Evolutionary conservation across 2,888 invertebrate genomes (phyloP).

Genomic region (Dusona sp.): DNA sequence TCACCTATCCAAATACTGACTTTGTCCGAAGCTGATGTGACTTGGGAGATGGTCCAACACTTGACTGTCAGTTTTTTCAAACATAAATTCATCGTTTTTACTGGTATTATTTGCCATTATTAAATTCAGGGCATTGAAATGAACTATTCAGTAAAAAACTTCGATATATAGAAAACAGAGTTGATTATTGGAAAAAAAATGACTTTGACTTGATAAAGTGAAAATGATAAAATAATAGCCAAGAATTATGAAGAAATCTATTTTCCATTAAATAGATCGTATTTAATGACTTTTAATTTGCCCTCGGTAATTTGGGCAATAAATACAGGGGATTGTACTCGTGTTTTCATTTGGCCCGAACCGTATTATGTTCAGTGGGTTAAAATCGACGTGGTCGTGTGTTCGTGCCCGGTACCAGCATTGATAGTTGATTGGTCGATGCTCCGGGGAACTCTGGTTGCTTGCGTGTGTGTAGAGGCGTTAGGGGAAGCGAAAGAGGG

Average conservation of each 20-base stretch:
- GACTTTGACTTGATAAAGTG: background rate
- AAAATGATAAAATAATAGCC: background rate
- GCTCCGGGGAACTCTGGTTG: constrained; percentile 16
- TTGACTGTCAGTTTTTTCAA: too few species aligned
- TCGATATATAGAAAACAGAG: background rate
- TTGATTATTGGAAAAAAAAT: background rate
- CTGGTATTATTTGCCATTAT: too few species aligned
- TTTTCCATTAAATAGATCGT: constrained; percentile 28
- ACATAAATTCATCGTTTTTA: too few species aligned
- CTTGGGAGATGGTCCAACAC: too few species aligned
- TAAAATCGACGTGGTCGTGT: constrained; percentile 18
- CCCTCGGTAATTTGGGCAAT: background rate
- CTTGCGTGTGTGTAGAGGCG: background rate
- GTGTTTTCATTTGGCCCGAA: constrained; percentile 7
- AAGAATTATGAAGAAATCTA: background rate
- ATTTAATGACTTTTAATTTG: constrained; percentile 19
- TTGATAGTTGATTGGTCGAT: constrained; percentile 33
- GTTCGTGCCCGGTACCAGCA: background rate
- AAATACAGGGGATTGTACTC: constrained; percentile 34
- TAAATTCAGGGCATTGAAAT: background rate
- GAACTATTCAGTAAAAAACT: too few species aligned
- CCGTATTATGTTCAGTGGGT: constrained; percentile 19
- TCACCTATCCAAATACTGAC: too few species aligned
- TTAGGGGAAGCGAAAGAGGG: background rate
- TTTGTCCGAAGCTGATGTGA: too few species aligned